Conservation (phyloP, 2,797 vertebrate species). For the Sylvilagus floridanus region DNA sequence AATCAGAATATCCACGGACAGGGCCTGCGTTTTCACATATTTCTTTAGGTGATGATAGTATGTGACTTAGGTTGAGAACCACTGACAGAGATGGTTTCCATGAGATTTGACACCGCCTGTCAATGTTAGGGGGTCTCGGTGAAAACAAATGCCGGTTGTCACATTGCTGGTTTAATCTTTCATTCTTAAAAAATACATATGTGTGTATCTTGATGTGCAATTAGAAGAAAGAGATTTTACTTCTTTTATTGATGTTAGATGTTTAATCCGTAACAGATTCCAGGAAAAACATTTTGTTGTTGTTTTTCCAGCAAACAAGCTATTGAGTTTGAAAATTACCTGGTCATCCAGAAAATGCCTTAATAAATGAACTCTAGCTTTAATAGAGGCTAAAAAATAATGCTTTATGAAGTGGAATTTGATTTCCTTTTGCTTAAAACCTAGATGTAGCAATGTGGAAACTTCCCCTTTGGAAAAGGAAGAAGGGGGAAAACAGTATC, state of each 20-base stretch:
- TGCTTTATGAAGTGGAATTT: slow-evolving; percentile 56
- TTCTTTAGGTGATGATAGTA: neutral
- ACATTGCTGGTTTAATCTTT: neutral
- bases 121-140: neutral
- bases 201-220: neutral
- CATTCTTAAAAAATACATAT: neutral
- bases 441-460: slow-evolving; percentile 38
- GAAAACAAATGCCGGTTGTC: slow-evolving; percentile 34
- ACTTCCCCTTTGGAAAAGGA: neutral
- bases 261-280: slow-evolving; percentile 45
- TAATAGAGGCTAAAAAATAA: slow-evolving; percentile 54
- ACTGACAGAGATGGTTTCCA: neutral
- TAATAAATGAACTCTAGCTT: slow-evolving; percentile 53
- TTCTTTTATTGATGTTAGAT: neutral
- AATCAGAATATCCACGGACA: slow-evolving; percentile 29
- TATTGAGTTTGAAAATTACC: slow-evolving; percentile 52
- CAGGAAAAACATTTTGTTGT: neutral
- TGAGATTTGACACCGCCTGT: neutral
- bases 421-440: slow-evolving; percentile 53
- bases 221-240: slow-evolving; percentile 39
- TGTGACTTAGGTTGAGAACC: neutral
- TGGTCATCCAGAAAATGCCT: slow-evolving; percentile 51
- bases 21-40: neutral
- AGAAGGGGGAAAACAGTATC: slow-evolving; percentile 18
- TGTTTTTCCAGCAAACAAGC: neutral